A percentile compares a stretch with the other conserved stretches of the same genome.
Evolutionary conservation across 2,797 vertebrate genomes (phyloP).

Genomic region (Tauraco hartlaubi): DNA sequence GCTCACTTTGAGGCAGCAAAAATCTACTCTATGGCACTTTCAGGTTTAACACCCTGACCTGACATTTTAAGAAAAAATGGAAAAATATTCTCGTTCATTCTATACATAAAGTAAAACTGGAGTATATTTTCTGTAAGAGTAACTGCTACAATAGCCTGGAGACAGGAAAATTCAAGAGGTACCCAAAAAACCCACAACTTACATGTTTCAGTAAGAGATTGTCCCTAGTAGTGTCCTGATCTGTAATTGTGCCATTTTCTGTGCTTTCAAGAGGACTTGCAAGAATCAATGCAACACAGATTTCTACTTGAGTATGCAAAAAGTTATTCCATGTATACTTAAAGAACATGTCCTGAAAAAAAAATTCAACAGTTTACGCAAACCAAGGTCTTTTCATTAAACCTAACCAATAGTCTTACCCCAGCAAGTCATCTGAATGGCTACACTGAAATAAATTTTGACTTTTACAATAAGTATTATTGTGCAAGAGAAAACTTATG

Average conservation of each 20-base stretch:
- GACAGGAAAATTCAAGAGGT: not conserved
- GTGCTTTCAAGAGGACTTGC: slow-evolving; percentile 91
- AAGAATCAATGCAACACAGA: slow-evolving; percentile 96
- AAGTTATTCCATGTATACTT: slow-evolving; percentile 99
- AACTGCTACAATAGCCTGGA: not conserved
- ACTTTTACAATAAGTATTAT: not conserved
- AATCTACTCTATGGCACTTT: not conserved
- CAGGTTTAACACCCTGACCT: not conserved
- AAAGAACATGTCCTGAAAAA: slow-evolving; percentile 96
- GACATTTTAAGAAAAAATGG: not conserved
- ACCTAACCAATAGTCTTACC: not conserved
- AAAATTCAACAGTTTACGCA: not conserved
- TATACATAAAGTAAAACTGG: not conserved
- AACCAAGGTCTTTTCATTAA: not conserved
- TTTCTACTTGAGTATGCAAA: slow-evolving; percentile 98
- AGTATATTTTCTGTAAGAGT: not conserved
- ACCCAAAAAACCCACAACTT: slow-evolving; percentile 56
- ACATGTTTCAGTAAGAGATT: slow-evolving; percentile 95
- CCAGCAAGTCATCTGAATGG: not conserved
- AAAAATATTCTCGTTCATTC: not conserved
- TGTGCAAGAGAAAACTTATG: not conserved
- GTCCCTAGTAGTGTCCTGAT: slow-evolving; percentile 84
- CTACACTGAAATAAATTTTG: not conserved
- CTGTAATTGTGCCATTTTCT: slow-evolving; percentile 87
- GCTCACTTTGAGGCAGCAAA: not conserved